Evolutionary conservation across 2,888 invertebrate species (phyloP), one percentile per base, ranked within the genome.

Genomic region (Lucinisca nassula): DNA sequence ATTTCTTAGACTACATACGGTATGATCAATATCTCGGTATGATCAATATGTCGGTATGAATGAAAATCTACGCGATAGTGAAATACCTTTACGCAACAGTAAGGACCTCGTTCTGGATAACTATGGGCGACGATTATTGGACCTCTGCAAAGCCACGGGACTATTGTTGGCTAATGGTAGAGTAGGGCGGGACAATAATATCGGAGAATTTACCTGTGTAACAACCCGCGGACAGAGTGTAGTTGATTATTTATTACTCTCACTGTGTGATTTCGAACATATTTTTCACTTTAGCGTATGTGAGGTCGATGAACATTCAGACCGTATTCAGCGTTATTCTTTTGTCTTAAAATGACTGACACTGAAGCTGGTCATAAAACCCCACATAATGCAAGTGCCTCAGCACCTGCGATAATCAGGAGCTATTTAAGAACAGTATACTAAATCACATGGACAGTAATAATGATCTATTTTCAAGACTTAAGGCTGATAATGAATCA

Each of bases 1-100:
- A 30, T n/a, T 32, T 45, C 10, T 14, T 45, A 24, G 77, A 77
- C 55, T 32, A 21, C 30, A 24, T 77, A 38, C 10, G 14, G 1
- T 58, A 21, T 77, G 77, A 77, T 37, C 30, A 24, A n/a, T 77
- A 55, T n/a, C 27, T 32, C n/a, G n/a, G n/a, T n/a, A n/a, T n/a
- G n/a, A n/a, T n/a, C n/a, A n/a, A n/a, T 24, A 51, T 1, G 51
- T 38, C 17, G 77, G 51, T 14, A 35, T 55, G 32, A 37, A 55
- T 38, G 58, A 72, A 8, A 37, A 37, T 21, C 3, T 35, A 37
- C 6, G 6, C 35, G 3, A 12, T 14, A 40, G 24, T 37, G 37
- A 72, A 8, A 72, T 72, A n/a, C 72, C 72, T 37, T 37, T 37
- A 37, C 72, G 72, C 37, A 12, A n/a, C n/a, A n/a, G n/a, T n/a